Percentiles rank a stretch among this genome's conserved stretches.
These are phyloP conservation scores for Erpobdella octoculata DNA, from an alignment of 2,888 invertebrate genomes.

Conservation along the genomic window DNA sequence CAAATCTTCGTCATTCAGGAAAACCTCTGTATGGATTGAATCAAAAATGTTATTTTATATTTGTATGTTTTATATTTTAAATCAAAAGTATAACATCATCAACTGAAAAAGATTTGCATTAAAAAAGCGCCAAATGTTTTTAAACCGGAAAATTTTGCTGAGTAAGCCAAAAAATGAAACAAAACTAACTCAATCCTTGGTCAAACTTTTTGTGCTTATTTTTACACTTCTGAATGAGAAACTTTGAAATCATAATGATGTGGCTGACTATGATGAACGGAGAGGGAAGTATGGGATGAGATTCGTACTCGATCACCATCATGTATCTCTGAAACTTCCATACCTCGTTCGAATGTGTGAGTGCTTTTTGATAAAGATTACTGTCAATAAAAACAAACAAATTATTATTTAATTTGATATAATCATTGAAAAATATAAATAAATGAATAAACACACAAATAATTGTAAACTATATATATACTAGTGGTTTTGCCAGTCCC, in stretches of 20 bases:
- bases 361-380: constrained; percentile 64
- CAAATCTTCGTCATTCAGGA: constrained; percentile 83
- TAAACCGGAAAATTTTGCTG: neutral
- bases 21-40: constrained; percentile 60
- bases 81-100: neutral
- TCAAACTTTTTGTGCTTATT: constrained; percentile 68
- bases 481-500: too few species aligned
- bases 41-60: neutral
- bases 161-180: neutral
- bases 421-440: too few species aligned
- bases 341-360: constrained; percentile 88
- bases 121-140: neutral
- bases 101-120: neutral
- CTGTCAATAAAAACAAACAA: constrained; percentile 42
- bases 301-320: constrained; percentile 90
- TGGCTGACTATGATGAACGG: constrained; percentile 84
- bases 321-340: constrained; percentile 98
- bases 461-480: too few species aligned
- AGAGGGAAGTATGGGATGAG: constrained; percentile 88
- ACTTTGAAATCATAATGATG: constrained; percentile 74
- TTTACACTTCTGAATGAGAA: constrained; percentile 65
- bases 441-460: too few species aligned
- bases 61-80: too few species aligned
- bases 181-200: constrained; percentile 67
- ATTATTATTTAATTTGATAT: neutral